Percentiles rank a stretch among this genome's conserved stretches.
Evolutionary conservation across 2,113 vertebrate genomes (phyloP).

Genomic region (Brevimyrus niger): DNA sequence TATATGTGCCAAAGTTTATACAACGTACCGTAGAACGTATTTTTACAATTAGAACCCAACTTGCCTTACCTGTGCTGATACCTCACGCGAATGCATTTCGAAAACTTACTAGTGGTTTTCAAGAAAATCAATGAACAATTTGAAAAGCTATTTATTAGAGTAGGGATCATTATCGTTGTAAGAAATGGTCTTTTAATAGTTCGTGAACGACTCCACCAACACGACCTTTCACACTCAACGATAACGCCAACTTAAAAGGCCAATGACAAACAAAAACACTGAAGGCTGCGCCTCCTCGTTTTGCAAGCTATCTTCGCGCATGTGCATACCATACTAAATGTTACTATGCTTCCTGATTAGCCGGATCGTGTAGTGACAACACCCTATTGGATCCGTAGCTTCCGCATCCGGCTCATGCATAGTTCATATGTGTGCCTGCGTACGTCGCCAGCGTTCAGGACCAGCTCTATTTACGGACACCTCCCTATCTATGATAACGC

Average conservation of each 20-base stretch:
- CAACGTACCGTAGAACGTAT: not conserved
- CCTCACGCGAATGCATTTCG: slow-evolving; percentile 29
- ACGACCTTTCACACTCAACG: not conserved
- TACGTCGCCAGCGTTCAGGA: too few species aligned
- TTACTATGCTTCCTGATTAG: not conserved
- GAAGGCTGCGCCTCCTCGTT: not conserved
- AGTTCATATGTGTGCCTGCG: too few species aligned
- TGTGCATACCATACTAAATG: not conserved
- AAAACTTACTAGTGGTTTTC: slow-evolving; percentile 14
- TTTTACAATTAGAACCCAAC: not conserved
- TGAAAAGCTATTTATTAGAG: slow-evolving; percentile 23
- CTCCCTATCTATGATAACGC: too few species aligned
- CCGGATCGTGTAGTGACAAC: too few species aligned
- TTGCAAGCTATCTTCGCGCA: not conserved
- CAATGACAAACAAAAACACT: not conserved
- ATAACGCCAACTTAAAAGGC: not conserved
- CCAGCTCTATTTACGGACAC: too few species aligned
- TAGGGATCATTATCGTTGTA: slow-evolving; percentile 42
- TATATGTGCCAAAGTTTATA: not conserved
- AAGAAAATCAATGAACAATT: slow-evolving; percentile 21
- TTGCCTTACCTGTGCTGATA: slow-evolving; percentile 50
- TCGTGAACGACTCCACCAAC: not conserved
- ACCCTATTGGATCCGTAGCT: too few species aligned
- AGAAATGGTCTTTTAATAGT: not conserved
- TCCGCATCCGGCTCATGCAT: too few species aligned